These are phyloP conservation scores for Maniola hyperantus DNA, from an alignment of 2,888 invertebrate species.

Conservation along the genomic window DNA sequence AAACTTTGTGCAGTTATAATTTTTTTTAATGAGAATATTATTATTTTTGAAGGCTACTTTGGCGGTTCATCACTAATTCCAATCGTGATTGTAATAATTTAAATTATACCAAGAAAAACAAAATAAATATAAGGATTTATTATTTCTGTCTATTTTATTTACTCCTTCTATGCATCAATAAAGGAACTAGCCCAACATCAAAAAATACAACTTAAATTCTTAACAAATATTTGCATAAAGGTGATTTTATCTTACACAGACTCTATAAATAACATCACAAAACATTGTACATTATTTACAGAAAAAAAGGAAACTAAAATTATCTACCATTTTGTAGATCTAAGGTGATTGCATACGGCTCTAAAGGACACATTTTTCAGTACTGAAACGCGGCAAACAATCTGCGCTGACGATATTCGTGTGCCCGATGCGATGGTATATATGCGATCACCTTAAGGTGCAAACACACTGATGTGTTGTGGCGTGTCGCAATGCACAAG, in stretches of 20 bases:
- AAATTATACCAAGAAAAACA: conserved; percentile 61
- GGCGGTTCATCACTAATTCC: conserved; percentile 57
- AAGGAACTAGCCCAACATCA: conserved; percentile 45
- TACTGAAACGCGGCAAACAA: not conserved
- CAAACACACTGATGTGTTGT: not conserved
- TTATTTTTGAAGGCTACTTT: conserved; percentile 17
- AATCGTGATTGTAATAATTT: conserved; percentile 69
- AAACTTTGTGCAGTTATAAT: not conserved
- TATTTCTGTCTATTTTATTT: conserved; percentile 64
- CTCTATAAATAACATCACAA: conserved; percentile 63
- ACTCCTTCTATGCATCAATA: conserved; percentile 40
- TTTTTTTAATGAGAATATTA: not conserved
- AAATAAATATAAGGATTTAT: conserved; percentile 76
- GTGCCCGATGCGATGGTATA: too few species aligned
- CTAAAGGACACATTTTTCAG: not conserved
- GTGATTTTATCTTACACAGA: conserved; percentile 61
- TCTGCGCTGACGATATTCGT: too few species aligned
- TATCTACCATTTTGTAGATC: conserved; percentile 36
- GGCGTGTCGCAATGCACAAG: not conserved
- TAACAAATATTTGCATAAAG: conserved; percentile 49
- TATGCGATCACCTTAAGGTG: not conserved
- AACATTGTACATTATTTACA: conserved; percentile 77
- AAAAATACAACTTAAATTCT: conserved; percentile 44
- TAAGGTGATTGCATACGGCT: not conserved
- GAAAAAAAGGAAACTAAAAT: conserved; percentile 40